Base-by-base conservation (phyloP, 2,113 vertebrate species). In the Tupaia chinensis region DNA sequence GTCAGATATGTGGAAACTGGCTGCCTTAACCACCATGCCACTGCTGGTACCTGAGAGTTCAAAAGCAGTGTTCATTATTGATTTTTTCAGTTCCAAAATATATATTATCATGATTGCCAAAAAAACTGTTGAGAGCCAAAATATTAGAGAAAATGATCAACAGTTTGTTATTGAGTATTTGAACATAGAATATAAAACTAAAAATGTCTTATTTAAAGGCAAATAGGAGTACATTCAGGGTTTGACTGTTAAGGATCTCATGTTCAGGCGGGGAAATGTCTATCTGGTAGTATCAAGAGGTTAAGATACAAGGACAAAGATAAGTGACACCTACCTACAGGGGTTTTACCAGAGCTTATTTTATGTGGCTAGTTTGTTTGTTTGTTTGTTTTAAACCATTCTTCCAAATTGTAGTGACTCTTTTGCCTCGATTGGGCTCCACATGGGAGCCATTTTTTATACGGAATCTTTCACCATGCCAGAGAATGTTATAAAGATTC, bases 111-210 rank as follows among this genome's bases (percentile, higher is more conserved):
- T 68, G 54, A 81, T 69, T 83, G 60, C 82, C 94, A 85, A 17
- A 34, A 77, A 69, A 13, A 78, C 32, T 61, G 12, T 60, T 66
- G 70, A 44, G 17, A 83, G 20, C 54, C 79, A 89, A 32, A 70
- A 86, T 88, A 85, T 53, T 72, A 60, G 53, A 53, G 27, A 58
- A 72, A 60, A 66, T 54, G 29, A 65, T 29, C 23, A 53, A 65
- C 61, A 60, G 56, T 72, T 93, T 95, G 73, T 73, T 91, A 82
- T 72, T 72, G 61, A 74, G 53, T 92, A 88, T 93, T 89, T 77
- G 44, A 93, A 83, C 70, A 79, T 23, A 79, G 27, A 87, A 25
- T 78, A 81, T 44, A 27, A 85, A 86, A 13, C 16, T 15, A 85
- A 90, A 87, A 65, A 29, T 15, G 7, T 17, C 22, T 94, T 60